phyloP scores from a whole-genome alignment of 2,113 vertebrate genomes.

The Vulpes ferrilata region DNA sequence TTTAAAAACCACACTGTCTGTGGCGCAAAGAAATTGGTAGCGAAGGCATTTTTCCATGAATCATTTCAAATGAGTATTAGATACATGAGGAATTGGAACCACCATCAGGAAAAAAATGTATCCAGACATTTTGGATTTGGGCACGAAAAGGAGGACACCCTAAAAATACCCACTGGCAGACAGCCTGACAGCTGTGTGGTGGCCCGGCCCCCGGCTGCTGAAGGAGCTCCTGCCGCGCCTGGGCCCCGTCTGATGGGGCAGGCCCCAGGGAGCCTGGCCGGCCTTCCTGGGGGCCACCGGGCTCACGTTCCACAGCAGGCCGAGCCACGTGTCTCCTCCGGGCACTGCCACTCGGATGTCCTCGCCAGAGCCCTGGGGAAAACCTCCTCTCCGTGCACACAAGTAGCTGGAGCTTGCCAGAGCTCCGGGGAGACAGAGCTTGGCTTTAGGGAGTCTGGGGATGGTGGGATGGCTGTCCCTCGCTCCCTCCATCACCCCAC shows the following conservation, averaged over 20 bases:
- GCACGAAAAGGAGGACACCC: not conserved
- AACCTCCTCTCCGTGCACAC: not conserved
- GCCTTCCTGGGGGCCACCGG: not conserved
- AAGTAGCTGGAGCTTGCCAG: not conserved
- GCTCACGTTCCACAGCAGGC: not conserved
- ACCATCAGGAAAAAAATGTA: constrained; percentile 43
- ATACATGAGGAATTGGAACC: constrained; percentile 77
- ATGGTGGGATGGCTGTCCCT: not conserved
- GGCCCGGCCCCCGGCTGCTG: not conserved
- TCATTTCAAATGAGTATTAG: constrained; percentile 72
- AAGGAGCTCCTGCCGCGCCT: too few species aligned
- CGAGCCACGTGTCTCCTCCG: rapidly evolving
- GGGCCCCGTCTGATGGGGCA: not conserved
- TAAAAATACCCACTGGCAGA: not conserved
- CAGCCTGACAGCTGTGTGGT: not conserved
- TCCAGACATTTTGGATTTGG: constrained; percentile 4
- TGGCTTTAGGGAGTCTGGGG: too few species aligned
- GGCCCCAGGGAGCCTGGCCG: not conserved
- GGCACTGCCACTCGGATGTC: rapidly evolving
- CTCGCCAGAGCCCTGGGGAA: not conserved
- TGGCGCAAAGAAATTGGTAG: constrained; percentile 66
- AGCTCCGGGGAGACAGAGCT: too few species aligned
- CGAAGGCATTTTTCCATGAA: constrained; percentile 77
- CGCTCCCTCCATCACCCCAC: too few species aligned
- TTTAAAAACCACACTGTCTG: constrained; percentile 68